Percentiles rank a stretch among this genome's conserved stretches.
These are phyloP conservation scores for Heliothis subflexa DNA, from an alignment of 1,140 invertebrate genomes.

Conservation along the genomic window DNA sequence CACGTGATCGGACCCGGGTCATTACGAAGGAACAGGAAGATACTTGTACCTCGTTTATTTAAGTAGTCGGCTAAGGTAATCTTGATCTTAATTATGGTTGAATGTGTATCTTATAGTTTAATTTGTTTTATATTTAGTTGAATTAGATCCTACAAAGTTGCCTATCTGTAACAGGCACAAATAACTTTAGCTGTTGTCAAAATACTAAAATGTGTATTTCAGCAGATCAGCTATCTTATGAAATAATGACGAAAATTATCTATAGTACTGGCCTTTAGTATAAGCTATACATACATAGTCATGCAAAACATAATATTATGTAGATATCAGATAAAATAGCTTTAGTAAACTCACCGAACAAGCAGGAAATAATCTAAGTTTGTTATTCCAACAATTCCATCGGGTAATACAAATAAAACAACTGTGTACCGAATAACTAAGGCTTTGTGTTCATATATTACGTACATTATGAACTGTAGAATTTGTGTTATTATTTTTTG, in stretches of 20 bases:
- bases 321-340: neutral
- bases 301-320: neutral
- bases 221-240: no score
- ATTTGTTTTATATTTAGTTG: neutral
- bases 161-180: no score
- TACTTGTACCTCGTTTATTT: slow-evolving; percentile 2
- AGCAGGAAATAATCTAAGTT: slow-evolving; percentile 28
- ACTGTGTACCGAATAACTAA: neutral
- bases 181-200: no score
- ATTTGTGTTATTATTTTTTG: slow-evolving; percentile 13
- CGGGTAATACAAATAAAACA: slow-evolving; percentile 20
- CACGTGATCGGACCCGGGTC: slow-evolving; percentile 17
- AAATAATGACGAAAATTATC: no score
- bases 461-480: slow-evolving; percentile 7
- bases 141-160: no score
- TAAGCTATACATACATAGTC: no score
- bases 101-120: neutral
- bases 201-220: no score
- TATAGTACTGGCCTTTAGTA: no score
- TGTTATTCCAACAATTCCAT: slow-evolving; percentile 28
- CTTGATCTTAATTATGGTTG: neutral
- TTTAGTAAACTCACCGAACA: slow-evolving; percentile 14
- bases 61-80: neutral
- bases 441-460: slow-evolving; percentile 11
- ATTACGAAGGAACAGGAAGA: slow-evolving; percentile 21